Conservation (phyloP, 2,797 vertebrate species). For the Cryptoblepharus egeriae region DNA sequence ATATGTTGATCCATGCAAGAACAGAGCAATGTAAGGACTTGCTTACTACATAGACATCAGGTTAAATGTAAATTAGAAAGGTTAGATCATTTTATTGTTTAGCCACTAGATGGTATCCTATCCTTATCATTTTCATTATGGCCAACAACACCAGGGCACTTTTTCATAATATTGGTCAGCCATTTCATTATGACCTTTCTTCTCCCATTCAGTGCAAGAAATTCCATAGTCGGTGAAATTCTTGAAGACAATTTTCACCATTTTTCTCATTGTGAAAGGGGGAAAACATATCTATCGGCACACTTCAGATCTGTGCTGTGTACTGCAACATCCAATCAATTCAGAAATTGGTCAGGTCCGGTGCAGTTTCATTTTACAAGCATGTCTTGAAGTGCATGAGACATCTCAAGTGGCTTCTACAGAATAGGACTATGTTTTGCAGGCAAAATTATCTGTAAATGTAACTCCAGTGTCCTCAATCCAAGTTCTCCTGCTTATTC, state of each 20-base stretch:
- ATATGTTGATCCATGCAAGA: slow-evolving; percentile 51
- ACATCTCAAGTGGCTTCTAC: neutral
- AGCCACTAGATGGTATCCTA: slow-evolving; percentile 78
- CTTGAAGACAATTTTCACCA: neutral
- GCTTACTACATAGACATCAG: slow-evolving; percentile 54
- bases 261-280: neutral
- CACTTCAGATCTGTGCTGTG: neutral
- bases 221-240: slow-evolving; percentile 4
- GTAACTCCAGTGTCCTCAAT: neutral
- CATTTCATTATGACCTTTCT: slow-evolving; percentile 21
- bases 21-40: slow-evolving; percentile 19
- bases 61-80: slow-evolving; percentile 49
- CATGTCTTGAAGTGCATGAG: neutral
- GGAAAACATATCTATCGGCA: slow-evolving; percentile 21
- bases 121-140: slow-evolving; percentile 56
- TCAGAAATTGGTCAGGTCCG: neutral
- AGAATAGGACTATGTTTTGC: neutral
- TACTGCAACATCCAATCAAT: neutral
- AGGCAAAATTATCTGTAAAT: neutral
- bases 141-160: slow-evolving; percentile 33
- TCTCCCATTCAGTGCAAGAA: neutral
- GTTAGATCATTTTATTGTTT: slow-evolving; percentile 53
- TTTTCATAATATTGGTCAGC: slow-evolving; percentile 27
- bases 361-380: neutral
- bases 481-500: neutral